Conservation (phyloP, 1,140 invertebrate genomes). For the Lepidurus arcticus region DNA sequence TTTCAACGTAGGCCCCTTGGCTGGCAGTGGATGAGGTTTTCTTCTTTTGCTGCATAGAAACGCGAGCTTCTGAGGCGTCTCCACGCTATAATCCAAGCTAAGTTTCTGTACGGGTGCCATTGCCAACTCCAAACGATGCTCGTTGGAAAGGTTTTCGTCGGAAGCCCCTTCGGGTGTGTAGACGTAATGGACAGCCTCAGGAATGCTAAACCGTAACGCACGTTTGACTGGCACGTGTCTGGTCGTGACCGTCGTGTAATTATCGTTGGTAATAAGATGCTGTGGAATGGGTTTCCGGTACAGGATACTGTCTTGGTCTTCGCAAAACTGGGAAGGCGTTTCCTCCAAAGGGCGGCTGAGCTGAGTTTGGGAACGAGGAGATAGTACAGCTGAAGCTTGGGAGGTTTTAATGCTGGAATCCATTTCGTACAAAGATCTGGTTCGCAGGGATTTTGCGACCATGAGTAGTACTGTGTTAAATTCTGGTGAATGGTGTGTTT, state of each 20-base stretch:
- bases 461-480: not conserved
- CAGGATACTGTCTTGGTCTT: constrained; percentile 5
- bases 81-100: constrained; percentile 1
- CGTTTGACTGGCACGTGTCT: not conserved
- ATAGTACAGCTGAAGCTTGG: constrained; percentile 11
- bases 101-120: not conserved
- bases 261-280: not conserved
- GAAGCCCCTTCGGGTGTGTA: not conserved
- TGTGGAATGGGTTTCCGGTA: not conserved
- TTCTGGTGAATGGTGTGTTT: not conserved
- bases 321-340: not conserved
- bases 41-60: not conserved
- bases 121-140: not conserved
- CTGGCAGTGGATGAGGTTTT: not conserved
- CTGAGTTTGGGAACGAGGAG: not conserved
- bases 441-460: not conserved
- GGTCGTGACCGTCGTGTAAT: not conserved
- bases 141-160: not conserved
- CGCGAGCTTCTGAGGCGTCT: not conserved
- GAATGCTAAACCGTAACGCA: not conserved
- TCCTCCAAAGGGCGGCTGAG: not conserved
- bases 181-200: constrained; percentile 1
- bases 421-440: not conserved
- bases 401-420: not conserved
- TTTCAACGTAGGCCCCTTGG: not conserved